phyloP scores from a whole-genome alignment of 2,113 vertebrate species.

The Cyrtonyx montezumae region DNA sequence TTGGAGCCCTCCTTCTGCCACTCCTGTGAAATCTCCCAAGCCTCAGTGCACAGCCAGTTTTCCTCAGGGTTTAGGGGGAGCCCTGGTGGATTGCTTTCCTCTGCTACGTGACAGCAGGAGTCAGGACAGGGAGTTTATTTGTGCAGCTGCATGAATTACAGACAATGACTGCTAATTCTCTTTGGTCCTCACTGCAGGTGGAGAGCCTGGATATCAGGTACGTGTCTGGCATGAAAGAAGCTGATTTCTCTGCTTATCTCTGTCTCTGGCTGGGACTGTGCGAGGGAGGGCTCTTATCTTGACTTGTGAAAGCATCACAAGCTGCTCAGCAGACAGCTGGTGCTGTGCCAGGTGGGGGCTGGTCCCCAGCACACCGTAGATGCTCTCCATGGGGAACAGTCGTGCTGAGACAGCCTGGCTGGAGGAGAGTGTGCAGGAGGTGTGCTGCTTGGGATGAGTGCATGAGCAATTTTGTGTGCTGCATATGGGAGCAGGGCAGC shows the following conservation, averaged over 20 bases:
- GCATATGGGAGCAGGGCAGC: neutral
- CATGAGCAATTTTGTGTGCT: rapidly evolving
- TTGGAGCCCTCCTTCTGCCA: neutral
- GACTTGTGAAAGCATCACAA: neutral
- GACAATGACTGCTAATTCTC: conserved; percentile 49
- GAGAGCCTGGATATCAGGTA: conserved; percentile 71
- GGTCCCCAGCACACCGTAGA: neutral
- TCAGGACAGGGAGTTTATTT: conserved; percentile 7
- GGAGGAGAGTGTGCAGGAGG: neutral
- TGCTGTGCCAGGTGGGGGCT: neutral
- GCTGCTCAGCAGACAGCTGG: neutral
- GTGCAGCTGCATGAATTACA: conserved; percentile 13
- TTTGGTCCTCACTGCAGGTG: conserved; percentile 69
- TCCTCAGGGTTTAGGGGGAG: no score
- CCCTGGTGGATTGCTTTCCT: neutral
- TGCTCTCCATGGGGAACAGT: neutral
- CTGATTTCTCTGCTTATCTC: conserved; percentile 39
- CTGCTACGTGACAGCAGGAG: neutral
- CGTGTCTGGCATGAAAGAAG: conserved; percentile 19
- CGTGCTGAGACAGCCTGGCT: rapidly evolving
- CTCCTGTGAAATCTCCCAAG: neutral
- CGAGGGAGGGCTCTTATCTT: neutral
- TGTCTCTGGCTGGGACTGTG: neutral
- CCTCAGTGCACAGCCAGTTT: neutral
- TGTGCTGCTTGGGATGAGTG: neutral